These are phyloP conservation scores for Rhopalosiphum padi DNA, from an alignment of 1,140 invertebrate species.

Conservation along the genomic window DNA sequence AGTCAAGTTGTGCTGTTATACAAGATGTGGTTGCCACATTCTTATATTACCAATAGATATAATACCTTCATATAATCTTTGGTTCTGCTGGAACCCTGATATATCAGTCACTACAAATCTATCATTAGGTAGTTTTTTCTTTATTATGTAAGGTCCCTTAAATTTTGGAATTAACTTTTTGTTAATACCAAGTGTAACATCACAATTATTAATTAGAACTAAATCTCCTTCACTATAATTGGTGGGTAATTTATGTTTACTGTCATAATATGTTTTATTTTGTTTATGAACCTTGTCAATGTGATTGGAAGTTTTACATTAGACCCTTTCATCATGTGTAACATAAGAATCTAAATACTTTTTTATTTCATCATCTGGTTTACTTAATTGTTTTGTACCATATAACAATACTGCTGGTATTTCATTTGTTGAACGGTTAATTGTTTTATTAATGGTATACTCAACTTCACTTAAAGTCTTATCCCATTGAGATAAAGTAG, in stretches of 20 bases:
- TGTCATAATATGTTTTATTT: slow-evolving; percentile 44
- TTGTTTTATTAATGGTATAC: slow-evolving; percentile 59
- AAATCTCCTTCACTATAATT: slow-evolving; percentile 47
- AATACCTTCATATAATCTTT: not conserved
- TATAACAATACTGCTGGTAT: slow-evolving; percentile 59
- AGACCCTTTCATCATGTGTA: not conserved
- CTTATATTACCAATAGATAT: slow-evolving; percentile 1
- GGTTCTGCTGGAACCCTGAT: slow-evolving; percentile 30
- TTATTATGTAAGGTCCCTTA: slow-evolving; percentile 56
- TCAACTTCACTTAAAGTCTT: slow-evolving; percentile 55
- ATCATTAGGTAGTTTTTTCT: slow-evolving; percentile 54
- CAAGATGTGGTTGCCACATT: not conserved
- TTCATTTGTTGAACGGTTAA: slow-evolving; percentile 56
- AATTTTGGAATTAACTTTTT: slow-evolving; percentile 48
- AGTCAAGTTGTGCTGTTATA: no score
- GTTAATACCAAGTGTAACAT: not conserved
- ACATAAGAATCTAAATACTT: slow-evolving; percentile 20
- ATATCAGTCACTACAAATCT: slow-evolving; percentile 48
- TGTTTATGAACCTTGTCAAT: not conserved
- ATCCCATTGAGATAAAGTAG: slow-evolving; percentile 52
- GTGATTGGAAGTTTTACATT: not conserved
- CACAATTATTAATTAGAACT: slow-evolving; percentile 44
- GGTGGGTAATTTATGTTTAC: slow-evolving; percentile 18
- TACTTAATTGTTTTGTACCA: slow-evolving; percentile 55
- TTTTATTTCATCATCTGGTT: slow-evolving; percentile 33